These are phyloP conservation scores for Glossophaga mutica DNA, from an alignment of 2,797 vertebrate species.

Conservation along the genomic window DNA sequence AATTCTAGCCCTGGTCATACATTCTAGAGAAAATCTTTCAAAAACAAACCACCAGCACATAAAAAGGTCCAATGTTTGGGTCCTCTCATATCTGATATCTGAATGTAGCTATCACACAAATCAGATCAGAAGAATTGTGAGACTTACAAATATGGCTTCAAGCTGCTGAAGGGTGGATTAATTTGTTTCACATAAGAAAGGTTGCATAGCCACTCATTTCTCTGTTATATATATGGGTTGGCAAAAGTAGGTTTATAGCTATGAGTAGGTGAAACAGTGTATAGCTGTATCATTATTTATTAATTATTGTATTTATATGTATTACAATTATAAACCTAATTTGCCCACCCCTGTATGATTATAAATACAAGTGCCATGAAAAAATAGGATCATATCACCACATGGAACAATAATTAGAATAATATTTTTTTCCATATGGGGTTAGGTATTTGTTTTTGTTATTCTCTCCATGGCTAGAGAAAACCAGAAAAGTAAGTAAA, in stretches of 20 bases:
- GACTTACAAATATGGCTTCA: neutral
- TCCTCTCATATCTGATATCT: neutral
- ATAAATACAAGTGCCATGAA: neutral
- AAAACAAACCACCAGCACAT: neutral
- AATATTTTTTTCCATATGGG: neutral
- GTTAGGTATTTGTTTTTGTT: neutral
- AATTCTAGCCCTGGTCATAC: neutral
- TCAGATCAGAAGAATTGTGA: neutral
- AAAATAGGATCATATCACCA: neutral
- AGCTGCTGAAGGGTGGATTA: neutral
- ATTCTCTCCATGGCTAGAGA: neutral
- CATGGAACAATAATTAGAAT: neutral
- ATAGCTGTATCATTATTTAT: neutral
- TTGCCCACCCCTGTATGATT: neutral
- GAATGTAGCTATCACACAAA: neutral
- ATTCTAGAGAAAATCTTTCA: neutral
- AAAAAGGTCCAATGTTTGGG: neutral
- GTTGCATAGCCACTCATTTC: neutral
- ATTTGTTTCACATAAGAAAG: neutral
- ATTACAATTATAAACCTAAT: neutral
- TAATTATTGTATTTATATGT: neutral
- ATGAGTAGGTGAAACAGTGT: neutral
- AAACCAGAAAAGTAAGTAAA: neutral
- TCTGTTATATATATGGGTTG: neutral
- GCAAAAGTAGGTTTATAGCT: neutral